These are phyloP conservation scores for Tamandua tetradactyla DNA, from an alignment of 2,797 vertebrate species.

Conservation along the genomic window DNA sequence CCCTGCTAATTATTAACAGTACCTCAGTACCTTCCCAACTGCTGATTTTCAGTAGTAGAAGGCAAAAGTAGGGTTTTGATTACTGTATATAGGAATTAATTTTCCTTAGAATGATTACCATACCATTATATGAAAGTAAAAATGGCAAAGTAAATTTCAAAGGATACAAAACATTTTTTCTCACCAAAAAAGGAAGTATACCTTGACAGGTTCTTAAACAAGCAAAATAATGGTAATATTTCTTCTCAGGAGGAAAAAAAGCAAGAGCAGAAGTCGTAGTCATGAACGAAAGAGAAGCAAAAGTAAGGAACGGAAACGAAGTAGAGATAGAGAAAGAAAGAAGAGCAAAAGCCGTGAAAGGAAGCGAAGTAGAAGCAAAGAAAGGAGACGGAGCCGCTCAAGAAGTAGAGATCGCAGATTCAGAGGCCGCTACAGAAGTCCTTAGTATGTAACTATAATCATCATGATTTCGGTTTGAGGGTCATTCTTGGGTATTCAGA, in stretches of 20 bases:
- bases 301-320: conserved; percentile 93
- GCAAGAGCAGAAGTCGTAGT: conserved; percentile 95
- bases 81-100: not conserved
- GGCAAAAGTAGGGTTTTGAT: not conserved
- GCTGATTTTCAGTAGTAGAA: conserved; percentile 8
- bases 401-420: conserved; percentile 93
- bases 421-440: conserved; percentile 93
- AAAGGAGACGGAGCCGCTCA: conserved; percentile 92
- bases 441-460: conserved; percentile 90
- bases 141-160: conserved; percentile 5
- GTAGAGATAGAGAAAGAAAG: conserved; percentile 92
- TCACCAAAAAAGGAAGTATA: conserved; percentile 48
- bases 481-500: not conserved
- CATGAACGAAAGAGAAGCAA: conserved; percentile 92
- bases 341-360: conserved; percentile 93
- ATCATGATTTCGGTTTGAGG: not conserved
- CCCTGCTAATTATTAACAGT: not conserved
- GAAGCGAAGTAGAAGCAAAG: conserved; percentile 93
- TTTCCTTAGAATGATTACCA: conserved; percentile 39
- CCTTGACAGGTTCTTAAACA: not conserved
- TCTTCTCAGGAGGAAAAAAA: conserved; percentile 91
- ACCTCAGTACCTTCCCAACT: not conserved
- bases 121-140: conserved; percentile 22
- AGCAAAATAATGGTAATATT: conserved; percentile 12
- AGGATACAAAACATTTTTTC: not conserved